Base-by-base conservation (phyloP, 1,140 invertebrate species). In the Euwallacea fornicatus region DNA sequence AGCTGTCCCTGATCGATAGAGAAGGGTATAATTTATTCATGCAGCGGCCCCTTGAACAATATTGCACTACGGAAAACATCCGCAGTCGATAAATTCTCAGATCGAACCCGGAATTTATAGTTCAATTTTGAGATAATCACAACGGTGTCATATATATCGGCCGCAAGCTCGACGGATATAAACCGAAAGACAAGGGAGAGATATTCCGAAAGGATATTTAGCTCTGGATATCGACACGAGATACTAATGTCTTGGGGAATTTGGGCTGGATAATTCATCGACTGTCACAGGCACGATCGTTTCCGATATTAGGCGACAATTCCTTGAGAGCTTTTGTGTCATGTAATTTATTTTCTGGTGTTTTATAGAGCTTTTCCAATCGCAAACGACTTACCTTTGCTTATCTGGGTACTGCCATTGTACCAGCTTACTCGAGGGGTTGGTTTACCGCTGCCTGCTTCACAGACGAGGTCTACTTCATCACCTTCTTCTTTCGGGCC, bases 371-470 rank as follows among this genome's bases (percentile, higher is more conserved):
- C 46, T 50, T 50, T 50, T 50, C n/a, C 11, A 61, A 9, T 42
- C 33, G 16, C n/a, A 56, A 42, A 16, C n/a, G 11, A 85, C 86
- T 90, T 81, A 93, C 91, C 90, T 81, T 73, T 68, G 11, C 87
- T 84, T 10, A 91, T 81, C 68, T 83, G 83, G 47, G 87, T 82
- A 6, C 86, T 86, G 72, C 87, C 88, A 77, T 91, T 91, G 82
- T 86, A 91, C 92, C 92, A 94, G 10, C 85, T 86, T 54, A 94
- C 87, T 67, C 84, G 84, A 0, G 92, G 91, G 53, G 90, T 87
- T 0, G 93, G 92, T 79, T 91, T 92, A 53, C 91, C 93, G 53
- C 89, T 88, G 21, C 85, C 85, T 16, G 91, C 90, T 65, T 90
- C 86, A 76, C 92, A 94, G 55, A 85, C 85, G 53, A 94, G 81